phyloP scores from a whole-genome alignment of 1,140 invertebrate genomes.

The Cherax destructor region DNA sequence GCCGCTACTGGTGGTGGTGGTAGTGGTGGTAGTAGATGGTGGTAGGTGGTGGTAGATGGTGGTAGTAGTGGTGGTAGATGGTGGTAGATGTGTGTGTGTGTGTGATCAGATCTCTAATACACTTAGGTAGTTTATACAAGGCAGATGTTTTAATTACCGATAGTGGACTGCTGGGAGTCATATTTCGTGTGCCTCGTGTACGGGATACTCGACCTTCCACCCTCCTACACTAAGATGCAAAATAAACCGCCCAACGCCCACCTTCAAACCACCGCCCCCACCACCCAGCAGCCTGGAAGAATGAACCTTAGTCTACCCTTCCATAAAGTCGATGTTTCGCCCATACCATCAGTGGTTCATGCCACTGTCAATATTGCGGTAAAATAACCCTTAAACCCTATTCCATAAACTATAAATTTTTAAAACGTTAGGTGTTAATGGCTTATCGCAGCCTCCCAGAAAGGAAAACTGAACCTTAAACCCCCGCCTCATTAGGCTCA shows the following conservation, averaged over 20 bases:
- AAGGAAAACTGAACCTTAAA: no score
- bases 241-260: no score
- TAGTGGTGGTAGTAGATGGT: no score
- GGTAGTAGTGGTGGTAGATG: no score
- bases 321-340: neutral
- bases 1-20: no score
- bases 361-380: neutral
- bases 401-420: no score
- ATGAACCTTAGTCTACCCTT: neutral
- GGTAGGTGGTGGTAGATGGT: no score
- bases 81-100: no score
- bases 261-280: no score
- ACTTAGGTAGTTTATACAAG: neutral
- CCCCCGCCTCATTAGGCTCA: no score
- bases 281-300: neutral
- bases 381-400: neutral
- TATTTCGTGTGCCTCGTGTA: neutral
- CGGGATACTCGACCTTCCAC: neutral
- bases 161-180: conserved; percentile 3
- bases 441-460: no score
- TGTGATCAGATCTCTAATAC: neutral
- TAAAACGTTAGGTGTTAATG: no score
- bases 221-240: neutral
- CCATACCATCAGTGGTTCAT: neutral
- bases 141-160: conserved; percentile 14